phyloP scores from a whole-genome alignment of 2,888 invertebrate genomes.

The Drosophila barbarae region DNA sequence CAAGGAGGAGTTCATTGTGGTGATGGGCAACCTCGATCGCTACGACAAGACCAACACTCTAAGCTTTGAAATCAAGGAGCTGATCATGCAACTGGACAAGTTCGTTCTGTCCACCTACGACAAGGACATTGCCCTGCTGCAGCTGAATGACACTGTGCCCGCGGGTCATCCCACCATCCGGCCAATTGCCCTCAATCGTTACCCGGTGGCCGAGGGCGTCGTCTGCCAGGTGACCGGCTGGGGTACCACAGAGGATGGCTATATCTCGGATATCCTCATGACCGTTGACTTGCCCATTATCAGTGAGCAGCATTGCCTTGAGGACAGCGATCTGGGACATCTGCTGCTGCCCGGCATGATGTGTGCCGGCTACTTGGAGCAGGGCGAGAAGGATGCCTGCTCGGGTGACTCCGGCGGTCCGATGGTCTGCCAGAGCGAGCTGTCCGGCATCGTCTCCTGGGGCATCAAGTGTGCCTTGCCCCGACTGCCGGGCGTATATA shows the following conservation, averaged over 20 bases:
- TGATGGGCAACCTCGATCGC: constrained; percentile 77
- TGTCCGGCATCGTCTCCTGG: constrained; percentile 91
- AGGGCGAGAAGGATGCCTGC: constrained; percentile 89
- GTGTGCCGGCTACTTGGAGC: constrained; percentile 86
- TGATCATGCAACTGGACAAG: constrained; percentile 49
- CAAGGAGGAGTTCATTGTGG: constrained; percentile 67
- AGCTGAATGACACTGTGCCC: constrained; percentile 70
- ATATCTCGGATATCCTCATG: constrained; percentile 56
- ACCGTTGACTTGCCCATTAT: constrained; percentile 72
- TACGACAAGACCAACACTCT: constrained; percentile 65
- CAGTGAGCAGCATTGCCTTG: constrained; percentile 68
- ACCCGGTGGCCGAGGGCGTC: constrained; percentile 43
- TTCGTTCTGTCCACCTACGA: constrained; percentile 65
- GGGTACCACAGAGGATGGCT: constrained; percentile 70
- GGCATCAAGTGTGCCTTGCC: constrained; percentile 88
- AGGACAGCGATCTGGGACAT: constrained; percentile 46
- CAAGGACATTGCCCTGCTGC: constrained; percentile 73
- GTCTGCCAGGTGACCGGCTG: constrained; percentile 78
- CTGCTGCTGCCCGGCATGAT: constrained; percentile 84
- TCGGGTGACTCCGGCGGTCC: constrained; percentile 93
- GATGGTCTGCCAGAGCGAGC: constrained; percentile 83
- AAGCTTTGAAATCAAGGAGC: constrained; percentile 58
- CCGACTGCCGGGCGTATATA: constrained; percentile 88
- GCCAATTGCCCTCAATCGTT: constrained; percentile 62
- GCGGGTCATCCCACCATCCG: constrained; percentile 68